These are phyloP conservation scores for Terebella lapidaria DNA, from an alignment of 2,888 invertebrate genomes.

Conservation along the genomic window DNA sequence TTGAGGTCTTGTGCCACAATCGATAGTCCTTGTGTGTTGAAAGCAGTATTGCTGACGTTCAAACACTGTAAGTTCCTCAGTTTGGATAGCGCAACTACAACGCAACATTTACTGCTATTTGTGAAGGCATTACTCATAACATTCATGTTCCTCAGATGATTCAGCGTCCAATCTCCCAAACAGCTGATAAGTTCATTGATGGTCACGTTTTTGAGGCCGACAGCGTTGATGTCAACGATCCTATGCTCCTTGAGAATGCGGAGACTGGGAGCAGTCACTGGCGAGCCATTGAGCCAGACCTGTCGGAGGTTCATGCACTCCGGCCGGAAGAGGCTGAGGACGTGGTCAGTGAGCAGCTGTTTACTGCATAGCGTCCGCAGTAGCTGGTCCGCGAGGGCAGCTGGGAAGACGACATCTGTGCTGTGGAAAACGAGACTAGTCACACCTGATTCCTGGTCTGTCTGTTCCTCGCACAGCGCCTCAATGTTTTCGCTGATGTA, in stretches of 20 bases:
- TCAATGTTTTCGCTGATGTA: conserved; percentile 64
- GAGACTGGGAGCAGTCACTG: conserved; percentile 61
- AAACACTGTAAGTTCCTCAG: conserved; percentile 60
- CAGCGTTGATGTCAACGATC: conserved; percentile 62
- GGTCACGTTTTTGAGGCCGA: conserved; percentile 58
- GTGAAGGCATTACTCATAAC: conserved; percentile 64
- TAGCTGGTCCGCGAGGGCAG: conserved; percentile 42
- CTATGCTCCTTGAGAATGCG: conserved; percentile 63
- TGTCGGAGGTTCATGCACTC: conserved; percentile 61
- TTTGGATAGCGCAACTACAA: conserved; percentile 62
- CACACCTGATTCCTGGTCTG: conserved; percentile 15
- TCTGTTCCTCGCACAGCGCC: conserved; percentile 54
- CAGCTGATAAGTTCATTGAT: conserved; percentile 64
- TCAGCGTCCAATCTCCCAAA: conserved; percentile 64
- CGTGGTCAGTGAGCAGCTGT: conserved; percentile 61
- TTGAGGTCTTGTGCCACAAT: conserved; percentile 65
- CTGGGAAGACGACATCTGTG: conserved; percentile 41
- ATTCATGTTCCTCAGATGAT: conserved; percentile 62
- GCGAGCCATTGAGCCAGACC: conserved; percentile 61
- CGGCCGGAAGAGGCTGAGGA: conserved; percentile 62
- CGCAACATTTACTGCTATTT: conserved; percentile 60
- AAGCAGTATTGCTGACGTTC: conserved; percentile 67
- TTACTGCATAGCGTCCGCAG: conserved; percentile 60
- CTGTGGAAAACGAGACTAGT: conserved; percentile 37
- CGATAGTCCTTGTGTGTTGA: conserved; percentile 64